Percentiles rank a stretch among this genome's conserved stretches.
Evolutionary conservation across 1,140 invertebrate species (phyloP).

Genomic region (Bombus huntii): DNA sequence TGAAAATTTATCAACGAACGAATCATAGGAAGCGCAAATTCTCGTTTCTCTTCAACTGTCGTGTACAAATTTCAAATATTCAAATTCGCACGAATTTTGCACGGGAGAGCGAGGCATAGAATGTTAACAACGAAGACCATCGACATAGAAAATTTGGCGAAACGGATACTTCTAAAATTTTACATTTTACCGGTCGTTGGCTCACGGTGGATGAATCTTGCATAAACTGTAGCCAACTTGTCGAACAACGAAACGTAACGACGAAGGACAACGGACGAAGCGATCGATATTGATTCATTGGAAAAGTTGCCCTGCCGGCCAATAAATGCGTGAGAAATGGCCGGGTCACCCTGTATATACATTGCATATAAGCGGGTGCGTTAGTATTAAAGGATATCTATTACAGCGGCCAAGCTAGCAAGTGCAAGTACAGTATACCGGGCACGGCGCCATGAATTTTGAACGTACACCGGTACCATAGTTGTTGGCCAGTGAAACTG

Average conservation of each 20-base stretch:
- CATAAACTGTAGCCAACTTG: slow-evolving; percentile 6
- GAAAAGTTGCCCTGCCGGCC: slow-evolving; percentile 23
- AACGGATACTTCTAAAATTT: not conserved
- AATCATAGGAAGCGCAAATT: not conserved
- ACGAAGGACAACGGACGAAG: slow-evolving; percentile 20
- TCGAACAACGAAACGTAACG: slow-evolving; percentile 2
- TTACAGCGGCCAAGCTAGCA: slow-evolving; percentile 68
- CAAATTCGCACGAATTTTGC: not conserved
- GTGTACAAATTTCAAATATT: not conserved
- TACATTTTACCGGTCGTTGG: not conserved
- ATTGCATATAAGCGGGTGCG: slow-evolving; percentile 40
- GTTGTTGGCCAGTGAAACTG: slow-evolving; percentile 57
- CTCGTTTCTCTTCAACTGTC: not conserved
- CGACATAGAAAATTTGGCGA: not conserved
- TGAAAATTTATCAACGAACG: not conserved
- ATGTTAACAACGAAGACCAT: not conserved
- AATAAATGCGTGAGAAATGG: slow-evolving; percentile 48
- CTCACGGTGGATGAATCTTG: slow-evolving; percentile 5
- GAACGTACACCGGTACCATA: slow-evolving; percentile 64
- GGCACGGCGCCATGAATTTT: slow-evolving; percentile 74
- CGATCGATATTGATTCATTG: slow-evolving; percentile 49
- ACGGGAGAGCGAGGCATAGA: too few relatives aligned
- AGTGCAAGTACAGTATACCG: slow-evolving; percentile 75
- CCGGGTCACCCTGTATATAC: slow-evolving; percentile 46
- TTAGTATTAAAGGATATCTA: slow-evolving; percentile 76